Evolutionary conservation across 2,113 vertebrate genomes (phyloP).

Genomic region (Abramis brama): DNA sequence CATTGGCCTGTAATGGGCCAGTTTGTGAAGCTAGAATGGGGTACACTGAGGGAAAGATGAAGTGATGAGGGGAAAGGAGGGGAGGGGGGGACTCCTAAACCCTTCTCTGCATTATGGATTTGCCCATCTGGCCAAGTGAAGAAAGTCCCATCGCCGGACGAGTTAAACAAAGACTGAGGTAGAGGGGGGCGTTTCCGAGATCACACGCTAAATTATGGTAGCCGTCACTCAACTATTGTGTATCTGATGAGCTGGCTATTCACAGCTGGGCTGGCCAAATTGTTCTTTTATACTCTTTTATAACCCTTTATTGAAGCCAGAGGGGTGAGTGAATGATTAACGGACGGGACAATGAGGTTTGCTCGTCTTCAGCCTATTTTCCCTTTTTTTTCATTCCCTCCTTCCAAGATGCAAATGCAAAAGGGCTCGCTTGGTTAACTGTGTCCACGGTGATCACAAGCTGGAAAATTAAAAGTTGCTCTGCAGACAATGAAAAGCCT

Average conservation of each 20-base stretch:
- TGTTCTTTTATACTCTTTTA: constrained; percentile 85
- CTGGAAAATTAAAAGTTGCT: constrained; percentile 67
- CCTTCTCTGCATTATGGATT: constrained; percentile 97
- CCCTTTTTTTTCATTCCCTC: constrained; percentile 58
- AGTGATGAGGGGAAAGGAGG: constrained; percentile 47
- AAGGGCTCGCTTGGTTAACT: constrained; percentile 71
- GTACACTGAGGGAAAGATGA: constrained; percentile 73
- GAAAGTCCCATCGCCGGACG: constrained; percentile 80
- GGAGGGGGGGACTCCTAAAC: constrained; percentile 76
- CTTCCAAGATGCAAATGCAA: constrained; percentile 63
- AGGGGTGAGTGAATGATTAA: constrained; percentile 80
- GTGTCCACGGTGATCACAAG: constrained; percentile 56
- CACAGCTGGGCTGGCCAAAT: constrained; percentile 83
- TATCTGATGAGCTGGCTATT: constrained; percentile 77
- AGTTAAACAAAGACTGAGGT: constrained; percentile 87
- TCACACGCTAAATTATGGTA: constrained; percentile 86
- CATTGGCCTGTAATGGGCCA: constrained; percentile 83
- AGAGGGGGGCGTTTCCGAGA: constrained; percentile 85
- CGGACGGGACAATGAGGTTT: constrained; percentile 71
- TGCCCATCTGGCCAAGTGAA: constrained; percentile 89
- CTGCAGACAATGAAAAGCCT: constrained; percentile 55
- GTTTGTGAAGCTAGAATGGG: constrained; percentile 77
- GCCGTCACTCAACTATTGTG: constrained; percentile 83
- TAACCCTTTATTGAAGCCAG: constrained; percentile 80
- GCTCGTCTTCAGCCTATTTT: constrained; percentile 63